Evolutionary conservation across 2,797 vertebrate species (phyloP).

Genomic region (Gadopsis bispinosus): DNA sequence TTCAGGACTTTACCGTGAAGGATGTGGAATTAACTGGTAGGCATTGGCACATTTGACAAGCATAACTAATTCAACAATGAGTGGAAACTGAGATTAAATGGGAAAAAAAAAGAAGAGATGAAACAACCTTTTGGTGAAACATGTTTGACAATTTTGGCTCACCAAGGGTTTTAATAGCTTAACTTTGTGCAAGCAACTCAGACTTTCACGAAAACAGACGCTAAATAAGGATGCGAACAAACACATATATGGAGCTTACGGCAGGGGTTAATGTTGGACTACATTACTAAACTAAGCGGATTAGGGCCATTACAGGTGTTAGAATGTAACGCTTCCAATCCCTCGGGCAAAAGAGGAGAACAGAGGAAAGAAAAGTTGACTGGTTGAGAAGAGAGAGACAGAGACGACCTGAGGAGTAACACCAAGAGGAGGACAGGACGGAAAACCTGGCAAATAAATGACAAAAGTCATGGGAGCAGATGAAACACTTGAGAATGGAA

Average conservation of each 20-base stretch:
- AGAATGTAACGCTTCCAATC: conserved; percentile 49
- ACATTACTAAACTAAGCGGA: conserved; percentile 64
- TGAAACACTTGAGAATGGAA: not conserved
- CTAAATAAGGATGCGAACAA: conserved; percentile 20
- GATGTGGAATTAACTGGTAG: conserved; percentile 39
- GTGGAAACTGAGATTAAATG: conserved; percentile 29
- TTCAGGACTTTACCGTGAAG: conserved; percentile 42
- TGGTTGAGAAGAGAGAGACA: conserved; percentile 23
- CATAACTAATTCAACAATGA: conserved; percentile 45
- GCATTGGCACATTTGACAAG: conserved; percentile 54
- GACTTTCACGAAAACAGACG: conserved; percentile 32
- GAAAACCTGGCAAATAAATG: not conserved
- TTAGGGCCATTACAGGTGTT: conserved; percentile 67
- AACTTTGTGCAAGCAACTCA: conserved; percentile 6
- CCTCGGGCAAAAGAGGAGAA: conserved; percentile 21
- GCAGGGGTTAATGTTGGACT: conserved; percentile 59
- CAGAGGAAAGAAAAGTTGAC: conserved; percentile 34
- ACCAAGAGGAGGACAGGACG: not conserved
- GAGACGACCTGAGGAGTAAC: conserved; percentile 1
- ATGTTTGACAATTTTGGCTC: conserved; percentile 20
- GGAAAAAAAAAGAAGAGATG: not conserved
- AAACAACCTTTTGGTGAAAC: conserved; percentile 6
- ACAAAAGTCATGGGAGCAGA: not conserved
- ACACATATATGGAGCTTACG: conserved; percentile 18
- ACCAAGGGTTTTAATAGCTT: conserved; percentile 6